These are phyloP conservation scores for Xestia ashworthii DNA, from an alignment of 2,888 invertebrate genomes.

Conservation along the genomic window DNA sequence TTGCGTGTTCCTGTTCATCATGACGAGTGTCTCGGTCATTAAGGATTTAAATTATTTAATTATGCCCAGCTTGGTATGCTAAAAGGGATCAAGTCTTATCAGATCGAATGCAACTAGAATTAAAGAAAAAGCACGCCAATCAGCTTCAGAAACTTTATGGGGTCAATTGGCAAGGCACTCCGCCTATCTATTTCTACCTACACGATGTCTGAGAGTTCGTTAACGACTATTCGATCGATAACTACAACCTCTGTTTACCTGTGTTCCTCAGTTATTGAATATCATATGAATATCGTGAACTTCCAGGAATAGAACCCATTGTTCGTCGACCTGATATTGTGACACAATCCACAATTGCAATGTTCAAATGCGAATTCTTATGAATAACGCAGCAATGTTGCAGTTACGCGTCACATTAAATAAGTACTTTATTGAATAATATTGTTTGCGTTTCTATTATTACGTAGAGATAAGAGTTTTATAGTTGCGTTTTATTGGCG, in stretches of 20 bases:
- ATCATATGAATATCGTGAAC: constrained; percentile 5
- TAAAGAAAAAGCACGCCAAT: constrained; percentile 10
- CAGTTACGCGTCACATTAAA: constrained; percentile 6
- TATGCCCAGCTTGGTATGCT: neutral
- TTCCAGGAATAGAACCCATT: constrained; percentile 20
- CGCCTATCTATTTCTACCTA: constrained; percentile 35
- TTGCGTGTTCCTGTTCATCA: too few relatives aligned
- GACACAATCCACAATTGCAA: constrained; percentile 25
- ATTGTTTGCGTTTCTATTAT: neutral
- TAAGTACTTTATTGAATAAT: constrained; percentile 8
- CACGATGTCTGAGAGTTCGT: constrained; percentile 5
- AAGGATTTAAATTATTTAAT: too few relatives aligned
- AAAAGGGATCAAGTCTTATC: neutral
- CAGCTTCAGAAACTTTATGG: constrained; percentile 24
- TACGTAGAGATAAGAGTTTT: constrained; percentile 9
- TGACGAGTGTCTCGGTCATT: neutral
- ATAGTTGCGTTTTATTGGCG: constrained; percentile 6
- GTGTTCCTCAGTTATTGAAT: neutral
- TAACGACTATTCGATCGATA: neutral
- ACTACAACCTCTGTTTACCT: neutral
- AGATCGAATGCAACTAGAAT: neutral
- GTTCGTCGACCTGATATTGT: constrained; percentile 23
- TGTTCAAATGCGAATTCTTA: neutral
- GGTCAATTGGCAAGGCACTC: constrained; percentile 45
- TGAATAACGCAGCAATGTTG: neutral